phyloP scores from a whole-genome alignment of 2,888 invertebrate genomes.

The Epinotia nisella region DNA sequence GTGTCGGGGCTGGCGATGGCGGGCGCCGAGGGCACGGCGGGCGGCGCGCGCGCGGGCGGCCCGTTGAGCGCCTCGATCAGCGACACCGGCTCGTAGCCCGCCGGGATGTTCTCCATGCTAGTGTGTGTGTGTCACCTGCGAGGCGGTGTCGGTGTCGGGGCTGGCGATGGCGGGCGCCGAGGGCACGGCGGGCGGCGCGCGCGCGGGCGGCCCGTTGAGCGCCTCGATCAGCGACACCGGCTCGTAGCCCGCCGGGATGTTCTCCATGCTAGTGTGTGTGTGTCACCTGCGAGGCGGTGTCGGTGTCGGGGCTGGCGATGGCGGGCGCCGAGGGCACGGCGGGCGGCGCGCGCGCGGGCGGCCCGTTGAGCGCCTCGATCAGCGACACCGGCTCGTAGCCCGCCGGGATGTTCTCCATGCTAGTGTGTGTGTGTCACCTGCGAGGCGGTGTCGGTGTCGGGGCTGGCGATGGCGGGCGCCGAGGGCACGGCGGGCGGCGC shows the following conservation, averaged over 20 bases:
- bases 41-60: conserved; percentile 49
- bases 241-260: conserved; percentile 95
- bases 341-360: conserved; percentile 49
- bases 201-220: conserved; percentile 93
- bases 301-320: conserved; percentile 82
- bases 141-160: conserved; percentile 86
- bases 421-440: conserved; percentile 67
- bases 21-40: conserved; percentile 43
- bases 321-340: conserved; percentile 45
- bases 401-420: conserved; percentile 93
- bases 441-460: conserved; percentile 86
- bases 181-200: conserved; percentile 64
- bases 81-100: conserved; percentile 97
- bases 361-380: conserved; percentile 97
- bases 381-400: conserved; percentile 97
- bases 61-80: conserved; percentile 98
- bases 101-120: conserved; percentile 93
- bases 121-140: conserved; percentile 63
- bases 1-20: conserved; percentile 78
- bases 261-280: no score
- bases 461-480: conserved; percentile 60
- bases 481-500: conserved; percentile 59
- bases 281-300: conserved; percentile 82
- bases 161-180: conserved; percentile 59
- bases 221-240: conserved; percentile 98